Percentiles rank a stretch among this genome's conserved stretches.
phyloP scores from a whole-genome alignment of 2,113 vertebrate species.

The Ardeotis arabs region DNA sequence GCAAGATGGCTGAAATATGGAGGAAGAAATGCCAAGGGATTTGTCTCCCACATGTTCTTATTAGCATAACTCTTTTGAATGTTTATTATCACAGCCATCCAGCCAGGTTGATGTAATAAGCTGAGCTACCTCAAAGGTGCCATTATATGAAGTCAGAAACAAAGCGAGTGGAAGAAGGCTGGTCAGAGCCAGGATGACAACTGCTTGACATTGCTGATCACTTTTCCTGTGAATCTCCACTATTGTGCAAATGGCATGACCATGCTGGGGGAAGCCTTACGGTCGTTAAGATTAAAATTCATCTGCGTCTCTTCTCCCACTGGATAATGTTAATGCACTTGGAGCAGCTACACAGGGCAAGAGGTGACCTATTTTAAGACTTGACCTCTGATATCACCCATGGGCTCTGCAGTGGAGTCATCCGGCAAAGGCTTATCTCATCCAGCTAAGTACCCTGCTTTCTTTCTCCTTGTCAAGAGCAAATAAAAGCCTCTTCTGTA shows the following conservation, averaged over 20 bases:
- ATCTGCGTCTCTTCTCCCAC: not conserved
- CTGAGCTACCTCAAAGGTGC: not conserved
- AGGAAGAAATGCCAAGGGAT: not conserved
- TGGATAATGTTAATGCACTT: constrained; percentile 34
- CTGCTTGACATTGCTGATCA: not conserved
- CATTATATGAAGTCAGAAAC: not conserved
- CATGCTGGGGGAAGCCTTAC: not conserved
- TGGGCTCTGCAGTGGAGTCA: constrained; percentile 1
- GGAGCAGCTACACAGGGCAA: not conserved
- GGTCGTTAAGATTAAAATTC: not conserved
- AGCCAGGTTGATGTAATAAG: not conserved
- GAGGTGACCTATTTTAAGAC: constrained; percentile 18
- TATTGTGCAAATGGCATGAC: not conserved
- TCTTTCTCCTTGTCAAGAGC: not conserved
- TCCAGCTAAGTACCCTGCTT: not conserved
- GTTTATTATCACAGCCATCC: not conserved
- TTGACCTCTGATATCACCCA: constrained; percentile 1
- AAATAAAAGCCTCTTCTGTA: constrained; percentile 11
- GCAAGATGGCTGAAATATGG: not conserved
- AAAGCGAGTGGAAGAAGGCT: not conserved
- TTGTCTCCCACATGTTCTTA: not conserved
- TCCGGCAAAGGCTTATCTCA: not conserved
- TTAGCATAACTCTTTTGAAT: not conserved
- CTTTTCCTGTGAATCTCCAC: not conserved
- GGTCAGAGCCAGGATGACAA: not conserved